A percentile compares a stretch with the other conserved stretches of the same genome.
Conservation (phyloP, 1,140 invertebrate genomes). For the Drosophila virilis region DNA sequence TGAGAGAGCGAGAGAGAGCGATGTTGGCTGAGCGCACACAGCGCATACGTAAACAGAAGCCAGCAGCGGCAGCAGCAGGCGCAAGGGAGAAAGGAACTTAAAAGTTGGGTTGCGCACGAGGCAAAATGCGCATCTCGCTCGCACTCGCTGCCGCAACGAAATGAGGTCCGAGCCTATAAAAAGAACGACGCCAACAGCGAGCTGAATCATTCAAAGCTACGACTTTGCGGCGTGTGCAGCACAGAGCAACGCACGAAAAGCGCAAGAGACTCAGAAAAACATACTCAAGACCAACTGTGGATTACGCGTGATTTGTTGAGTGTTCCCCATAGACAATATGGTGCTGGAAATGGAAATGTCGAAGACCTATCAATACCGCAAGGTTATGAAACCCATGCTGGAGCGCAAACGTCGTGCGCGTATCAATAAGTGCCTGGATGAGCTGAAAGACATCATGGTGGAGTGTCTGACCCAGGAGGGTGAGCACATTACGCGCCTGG, state of each 20-base stretch:
- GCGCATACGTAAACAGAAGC: slow-evolving; percentile 80
- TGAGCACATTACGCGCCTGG: slow-evolving; percentile 92
- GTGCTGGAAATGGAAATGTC: slow-evolving; percentile 85
- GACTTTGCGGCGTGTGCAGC: slow-evolving; percentile 61
- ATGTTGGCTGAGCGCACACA: slow-evolving; percentile 22
- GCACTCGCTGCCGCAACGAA: slow-evolving; percentile 33
- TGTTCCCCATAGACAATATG: slow-evolving; percentile 46
- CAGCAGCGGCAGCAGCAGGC: slow-evolving; percentile 62
- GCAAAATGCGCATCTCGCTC: slow-evolving; percentile 74
- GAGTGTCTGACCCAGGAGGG: slow-evolving; percentile 86
- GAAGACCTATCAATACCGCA: slow-evolving; percentile 87
- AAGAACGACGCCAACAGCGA: slow-evolving; percentile 58
- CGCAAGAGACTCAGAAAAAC: slow-evolving; percentile 14
- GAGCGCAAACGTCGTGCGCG: slow-evolving; percentile 94
- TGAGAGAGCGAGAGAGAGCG: slow-evolving; percentile 9
- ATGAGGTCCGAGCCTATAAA: slow-evolving; percentile 66
- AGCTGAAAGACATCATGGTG: slow-evolving; percentile 93
- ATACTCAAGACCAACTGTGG: slow-evolving; percentile 39
- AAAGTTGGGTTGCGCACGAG: slow-evolving; percentile 65
- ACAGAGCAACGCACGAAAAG: slow-evolving; percentile 44
- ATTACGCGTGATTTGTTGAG: slow-evolving; percentile 65
- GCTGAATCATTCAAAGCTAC: slow-evolving; percentile 79
- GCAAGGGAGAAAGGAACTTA: slow-evolving; percentile 32
- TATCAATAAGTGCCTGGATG: slow-evolving; percentile 94
- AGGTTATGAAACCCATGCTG: slow-evolving; percentile 91